Percentiles rank a stretch among this genome's conserved stretches.
Conservation (phyloP, 2,113 vertebrate species). For the Egretta garzetta region DNA sequence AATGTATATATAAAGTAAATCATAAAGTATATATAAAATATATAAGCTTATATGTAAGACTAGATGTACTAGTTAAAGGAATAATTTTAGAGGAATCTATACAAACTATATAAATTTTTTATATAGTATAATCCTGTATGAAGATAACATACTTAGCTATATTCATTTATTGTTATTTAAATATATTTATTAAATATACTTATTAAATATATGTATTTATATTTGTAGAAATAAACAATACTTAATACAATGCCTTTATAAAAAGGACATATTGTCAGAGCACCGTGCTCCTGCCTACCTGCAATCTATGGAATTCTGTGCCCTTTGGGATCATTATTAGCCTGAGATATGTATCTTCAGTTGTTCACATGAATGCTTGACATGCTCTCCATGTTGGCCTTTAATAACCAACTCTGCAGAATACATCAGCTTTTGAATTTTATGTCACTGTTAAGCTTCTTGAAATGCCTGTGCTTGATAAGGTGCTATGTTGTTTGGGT, state of each 20-base stretch:
- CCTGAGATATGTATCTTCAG: neutral
- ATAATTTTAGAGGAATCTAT: neutral
- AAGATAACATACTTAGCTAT: neutral
- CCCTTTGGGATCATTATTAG: conserved; percentile 27
- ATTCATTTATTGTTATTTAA: neutral
- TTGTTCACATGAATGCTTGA: neutral
- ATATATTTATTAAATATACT: neutral
- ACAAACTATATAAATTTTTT: neutral
- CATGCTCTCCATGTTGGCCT: neutral
- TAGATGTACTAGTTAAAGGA: neutral
- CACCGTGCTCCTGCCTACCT: neutral
- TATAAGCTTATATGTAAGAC: neutral
- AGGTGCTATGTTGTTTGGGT: neutral
- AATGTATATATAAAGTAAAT: neutral
- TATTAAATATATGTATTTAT: neutral
- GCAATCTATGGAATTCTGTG: neutral
- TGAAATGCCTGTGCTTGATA: neutral
- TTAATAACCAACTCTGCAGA: neutral
- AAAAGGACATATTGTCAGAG: neutral
- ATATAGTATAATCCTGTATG: neutral
- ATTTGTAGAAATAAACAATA: neutral
- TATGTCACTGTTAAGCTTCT: neutral
- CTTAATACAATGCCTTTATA: neutral
- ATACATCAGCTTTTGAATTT: neutral
- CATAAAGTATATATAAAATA: neutral